A percentile compares a stretch with the other conserved stretches of the same genome.
Conservation (phyloP, 2,888 invertebrate species). For the Drosophila siamana region DNA sequence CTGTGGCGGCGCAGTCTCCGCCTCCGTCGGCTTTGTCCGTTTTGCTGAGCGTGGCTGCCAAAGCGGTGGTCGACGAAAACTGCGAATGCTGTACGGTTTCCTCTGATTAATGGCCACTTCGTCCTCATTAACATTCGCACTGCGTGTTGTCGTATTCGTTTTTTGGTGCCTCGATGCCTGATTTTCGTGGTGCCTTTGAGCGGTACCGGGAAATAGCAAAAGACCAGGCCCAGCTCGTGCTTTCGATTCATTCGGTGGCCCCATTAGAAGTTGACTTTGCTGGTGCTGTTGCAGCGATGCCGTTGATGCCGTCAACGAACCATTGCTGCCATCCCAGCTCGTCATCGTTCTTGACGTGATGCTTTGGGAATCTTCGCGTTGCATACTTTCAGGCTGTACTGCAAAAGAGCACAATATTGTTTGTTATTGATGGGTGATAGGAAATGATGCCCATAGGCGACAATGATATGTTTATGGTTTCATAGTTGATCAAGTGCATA, state of each 20-base stretch:
- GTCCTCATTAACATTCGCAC: slow-evolving; percentile 39
- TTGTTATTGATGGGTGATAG: background rate
- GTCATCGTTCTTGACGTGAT: slow-evolving; percentile 7
- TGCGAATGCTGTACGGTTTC: slow-evolving; percentile 51
- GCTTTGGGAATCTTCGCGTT: slow-evolving; percentile 3
- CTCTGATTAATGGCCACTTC: slow-evolving; percentile 52
- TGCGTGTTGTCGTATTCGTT: slow-evolving; percentile 8
- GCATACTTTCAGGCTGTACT: slow-evolving; percentile 13
- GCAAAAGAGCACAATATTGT: background rate
- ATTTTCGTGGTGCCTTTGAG: slow-evolving; percentile 45
- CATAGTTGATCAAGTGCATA: background rate
- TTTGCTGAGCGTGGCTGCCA: slow-evolving; percentile 44
- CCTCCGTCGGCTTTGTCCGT: background rate
- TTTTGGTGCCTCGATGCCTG: slow-evolving; percentile 4
- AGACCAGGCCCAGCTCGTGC: slow-evolving; percentile 56
- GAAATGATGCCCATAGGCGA: background rate
- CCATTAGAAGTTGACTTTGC: slow-evolving; percentile 10
- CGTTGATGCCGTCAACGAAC: slow-evolving; percentile 58
- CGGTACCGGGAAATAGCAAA: slow-evolving; percentile 65
- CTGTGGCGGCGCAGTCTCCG: slow-evolving; percentile 6
- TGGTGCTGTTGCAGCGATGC: slow-evolving; percentile 47
- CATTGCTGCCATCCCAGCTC: slow-evolving; percentile 22
- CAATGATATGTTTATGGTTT: background rate
- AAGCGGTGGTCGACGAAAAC: slow-evolving; percentile 69
- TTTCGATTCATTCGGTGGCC: slow-evolving; percentile 2